These are phyloP conservation scores for Recurvirostra avosetta DNA, from an alignment of 2,113 vertebrate genomes.

Conservation along the genomic window DNA sequence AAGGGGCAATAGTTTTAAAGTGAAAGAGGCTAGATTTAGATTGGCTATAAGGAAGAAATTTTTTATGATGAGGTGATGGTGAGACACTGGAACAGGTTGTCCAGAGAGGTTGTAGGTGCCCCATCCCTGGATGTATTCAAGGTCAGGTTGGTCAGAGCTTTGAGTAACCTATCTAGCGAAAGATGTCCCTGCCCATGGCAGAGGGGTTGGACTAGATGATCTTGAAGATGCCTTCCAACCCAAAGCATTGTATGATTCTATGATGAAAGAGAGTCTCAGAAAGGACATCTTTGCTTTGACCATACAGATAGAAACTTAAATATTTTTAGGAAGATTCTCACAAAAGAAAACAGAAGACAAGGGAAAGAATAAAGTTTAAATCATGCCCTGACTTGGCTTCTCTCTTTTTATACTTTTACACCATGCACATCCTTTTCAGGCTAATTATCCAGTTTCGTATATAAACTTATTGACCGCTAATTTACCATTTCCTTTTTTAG, in stretches of 20 bases:
- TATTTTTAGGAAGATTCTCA: neutral
- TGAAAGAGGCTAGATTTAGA: neutral
- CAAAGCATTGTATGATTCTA: neutral
- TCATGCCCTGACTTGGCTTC: neutral
- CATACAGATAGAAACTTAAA: neutral
- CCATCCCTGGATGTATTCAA: neutral
- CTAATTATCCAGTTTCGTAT: conserved; percentile 27
- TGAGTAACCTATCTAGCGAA: neutral
- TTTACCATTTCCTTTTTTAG: neutral
- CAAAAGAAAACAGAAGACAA: neutral
- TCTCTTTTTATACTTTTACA: neutral
- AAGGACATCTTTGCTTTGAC: neutral
- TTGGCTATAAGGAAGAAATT: neutral
- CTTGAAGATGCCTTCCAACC: neutral
- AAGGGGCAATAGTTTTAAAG: neutral
- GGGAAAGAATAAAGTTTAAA: neutral
- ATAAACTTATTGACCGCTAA: neutral
- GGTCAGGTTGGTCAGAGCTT: accelerated
- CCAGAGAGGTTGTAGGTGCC: neutral
- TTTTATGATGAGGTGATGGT: neutral
- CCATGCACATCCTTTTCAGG: neutral
- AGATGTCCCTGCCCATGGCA: neutral
- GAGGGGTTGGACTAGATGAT: too few relatives aligned
- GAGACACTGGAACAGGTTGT: neutral
- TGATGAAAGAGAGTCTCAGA: neutral